Base-by-base conservation (phyloP, 2,888 invertebrate genomes). In the Tuberolachnus salignus region DNA sequence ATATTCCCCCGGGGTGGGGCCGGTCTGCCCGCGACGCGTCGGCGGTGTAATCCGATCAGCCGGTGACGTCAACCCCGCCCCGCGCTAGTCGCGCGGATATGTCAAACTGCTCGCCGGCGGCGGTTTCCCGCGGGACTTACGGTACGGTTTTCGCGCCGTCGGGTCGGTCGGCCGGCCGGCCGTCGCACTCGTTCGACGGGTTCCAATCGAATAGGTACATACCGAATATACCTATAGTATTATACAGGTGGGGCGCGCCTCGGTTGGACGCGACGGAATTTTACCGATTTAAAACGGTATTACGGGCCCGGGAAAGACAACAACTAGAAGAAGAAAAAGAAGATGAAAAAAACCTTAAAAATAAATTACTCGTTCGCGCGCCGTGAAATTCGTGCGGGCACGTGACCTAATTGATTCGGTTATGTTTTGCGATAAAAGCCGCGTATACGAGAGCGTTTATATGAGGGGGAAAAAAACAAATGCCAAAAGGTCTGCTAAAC, bases 1-100 rank as follows among this genome's bases (percentile, higher is more conserved):
- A n/a, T 0, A 16, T 51, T 63, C 73, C 73, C 73, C 61, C 42
- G 73, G 73, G 73, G 63, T n/a, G n/a, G 19, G 19, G n/a, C 1
- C 46, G 57, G 70, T 49, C n/a, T n/a, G n/a, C 19, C n/a, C 19
- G 34, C 46, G 21, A 42, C 13, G 44, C 26, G n/a, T 23, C 49
- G 67, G 26, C 26, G 19, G 34, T 44, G 66, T 75, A 75, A 75
- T 75, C 75, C 75, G 75, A 75, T 75, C 75, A 26, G 75, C 13
- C 19, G 55, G 46, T 75, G 75, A 75, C 75, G 75, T 75, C 75
- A 67, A 69, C 49, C 46, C 10, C 46, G 46, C 46, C 46, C 10
- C 46, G 19, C 53, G 19, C 21, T 3, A 1, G 13, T 11, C 21
- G 21, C 34, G 26, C n/a, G 53, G 42, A 69, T 69, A 69, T 55